These are phyloP conservation scores for Enteromius afrohamiltoni DNA, from an alignment of 2,797 vertebrate species.

Conservation along the genomic window DNA sequence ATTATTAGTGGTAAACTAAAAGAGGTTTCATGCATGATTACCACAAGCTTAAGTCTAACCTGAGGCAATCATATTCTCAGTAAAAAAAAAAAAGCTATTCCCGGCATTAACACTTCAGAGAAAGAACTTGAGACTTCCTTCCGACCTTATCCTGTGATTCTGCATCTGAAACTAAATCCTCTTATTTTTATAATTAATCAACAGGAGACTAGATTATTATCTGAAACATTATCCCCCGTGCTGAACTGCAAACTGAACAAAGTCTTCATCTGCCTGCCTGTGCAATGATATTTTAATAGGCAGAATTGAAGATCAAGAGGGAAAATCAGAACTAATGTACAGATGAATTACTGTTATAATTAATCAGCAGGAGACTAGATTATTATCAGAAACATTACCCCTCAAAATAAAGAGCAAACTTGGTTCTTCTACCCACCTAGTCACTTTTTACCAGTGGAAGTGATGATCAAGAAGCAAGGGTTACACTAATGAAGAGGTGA, in stretches of 20 bases:
- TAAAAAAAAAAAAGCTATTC: not conserved
- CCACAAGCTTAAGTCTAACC: slow-evolving; percentile 1
- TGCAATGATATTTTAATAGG: slow-evolving; percentile 52
- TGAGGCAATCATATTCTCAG: slow-evolving; percentile 3
- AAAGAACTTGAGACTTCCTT: slow-evolving; percentile 2
- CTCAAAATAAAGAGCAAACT: not conserved
- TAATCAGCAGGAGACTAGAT: slow-evolving; percentile 51
- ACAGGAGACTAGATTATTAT: slow-evolving; percentile 49
- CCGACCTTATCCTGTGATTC: not conserved
- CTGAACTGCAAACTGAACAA: slow-evolving; percentile 17
- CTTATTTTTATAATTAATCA: slow-evolving; percentile 56
- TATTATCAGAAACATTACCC: slow-evolving; percentile 35
- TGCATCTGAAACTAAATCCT: slow-evolving; percentile 32
- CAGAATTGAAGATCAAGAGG: slow-evolving; percentile 23
- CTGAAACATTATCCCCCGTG: slow-evolving; percentile 24
- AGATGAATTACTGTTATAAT: slow-evolving; percentile 40
- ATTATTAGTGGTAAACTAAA: slow-evolving; percentile 21
- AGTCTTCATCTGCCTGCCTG: slow-evolving; percentile 36
- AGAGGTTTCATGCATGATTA: not conserved
- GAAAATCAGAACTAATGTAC: slow-evolving; percentile 13
- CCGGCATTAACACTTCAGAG: not conserved
- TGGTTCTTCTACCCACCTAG: slow-evolving; percentile 30
- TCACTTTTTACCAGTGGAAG: slow-evolving; percentile 48
- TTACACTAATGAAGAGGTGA: slow-evolving; percentile 1
- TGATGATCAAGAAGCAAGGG: slow-evolving; percentile 1